A percentile compares a stretch with the other conserved stretches of the same genome.
phyloP scores from a whole-genome alignment of 2,888 invertebrate genomes.

The Aquatica leii region DNA sequence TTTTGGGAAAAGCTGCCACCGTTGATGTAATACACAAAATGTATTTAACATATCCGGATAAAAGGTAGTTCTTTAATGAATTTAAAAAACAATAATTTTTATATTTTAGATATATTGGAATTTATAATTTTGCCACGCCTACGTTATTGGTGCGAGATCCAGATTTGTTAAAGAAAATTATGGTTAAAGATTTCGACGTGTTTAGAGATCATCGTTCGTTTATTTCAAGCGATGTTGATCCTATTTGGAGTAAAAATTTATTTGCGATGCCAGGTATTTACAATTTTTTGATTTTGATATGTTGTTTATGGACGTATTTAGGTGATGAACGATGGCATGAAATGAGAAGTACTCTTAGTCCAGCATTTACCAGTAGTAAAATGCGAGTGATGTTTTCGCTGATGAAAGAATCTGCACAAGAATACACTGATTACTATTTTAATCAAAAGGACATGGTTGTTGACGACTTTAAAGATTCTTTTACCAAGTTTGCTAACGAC shows the following conservation, averaged over 20 bases:
- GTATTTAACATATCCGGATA: background rate
- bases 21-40: background rate
- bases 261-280: constrained; percentile 2
- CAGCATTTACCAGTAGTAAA: constrained; percentile 12
- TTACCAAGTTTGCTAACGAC: background rate
- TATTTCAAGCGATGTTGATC: background rate
- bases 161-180: background rate
- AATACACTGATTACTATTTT: background rate
- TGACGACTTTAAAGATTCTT: background rate
- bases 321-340: constrained; percentile 32
- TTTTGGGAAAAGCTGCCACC: background rate
- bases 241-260: constrained; percentile 2
- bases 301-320: too few species aligned
- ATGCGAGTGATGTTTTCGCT: background rate
- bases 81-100: background rate
- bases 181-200: constrained; percentile 1
- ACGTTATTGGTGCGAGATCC: background rate
- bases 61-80: background rate
- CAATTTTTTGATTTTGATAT: too few species aligned
- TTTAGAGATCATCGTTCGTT: background rate
- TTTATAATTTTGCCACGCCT: background rate
- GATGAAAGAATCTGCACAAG: background rate
- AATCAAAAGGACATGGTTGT: background rate
- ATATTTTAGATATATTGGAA: background rate
- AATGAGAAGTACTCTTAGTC: constrained; percentile 56